Evolutionary conservation across 2,113 vertebrate species (phyloP), one percentile per base, ranked within the genome.

Genomic region (Meriones unguiculatus): DNA sequence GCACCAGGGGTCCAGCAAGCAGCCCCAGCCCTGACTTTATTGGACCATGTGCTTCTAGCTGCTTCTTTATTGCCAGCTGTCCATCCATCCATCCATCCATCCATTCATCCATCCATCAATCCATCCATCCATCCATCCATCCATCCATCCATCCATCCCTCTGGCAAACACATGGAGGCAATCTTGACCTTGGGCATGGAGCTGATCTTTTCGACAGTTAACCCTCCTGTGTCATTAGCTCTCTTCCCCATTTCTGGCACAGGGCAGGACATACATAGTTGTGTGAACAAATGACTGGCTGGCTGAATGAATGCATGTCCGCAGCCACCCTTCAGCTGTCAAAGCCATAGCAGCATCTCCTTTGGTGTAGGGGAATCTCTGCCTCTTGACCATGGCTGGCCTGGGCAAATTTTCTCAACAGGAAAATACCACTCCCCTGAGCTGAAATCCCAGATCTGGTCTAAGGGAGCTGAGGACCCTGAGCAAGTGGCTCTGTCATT

Each of bases 301-400:
- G 28, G 13, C 24, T 30, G 35, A 2, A n/a, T 30, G 64, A 35
- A 28, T 14, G 22, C 0, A 22, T 1, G 30, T 7, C 0, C 0
- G 7, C 30, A 2, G 5, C 35, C n/a, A 35, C 13, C 52, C 10
- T 0, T 28, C 24, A 1, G 9, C 7, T 6, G n/a, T 54, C 38
- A 73, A 50, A 35, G 22, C 12, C 35, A 17, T 14, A 30, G 59
- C 6, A 2, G 35, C 32, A 8, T 32, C 38, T 89, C 52, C 54
- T 25, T 41, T 14, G 1, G 32, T 14, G 3, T 4, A 2, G 5
- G 13, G 38, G 28, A 52, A 8, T 18, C 24, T 52, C 54, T 77
- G 62, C 46, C 9, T 86, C 67, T 73, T 17, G 62, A 0, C 20
- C 65, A 24, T 13, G 24, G 11, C 13, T 54, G 35, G 46, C 22